Conservation (phyloP, 1,140 invertebrate genomes). For the Heliconius eleuchia region DNA sequence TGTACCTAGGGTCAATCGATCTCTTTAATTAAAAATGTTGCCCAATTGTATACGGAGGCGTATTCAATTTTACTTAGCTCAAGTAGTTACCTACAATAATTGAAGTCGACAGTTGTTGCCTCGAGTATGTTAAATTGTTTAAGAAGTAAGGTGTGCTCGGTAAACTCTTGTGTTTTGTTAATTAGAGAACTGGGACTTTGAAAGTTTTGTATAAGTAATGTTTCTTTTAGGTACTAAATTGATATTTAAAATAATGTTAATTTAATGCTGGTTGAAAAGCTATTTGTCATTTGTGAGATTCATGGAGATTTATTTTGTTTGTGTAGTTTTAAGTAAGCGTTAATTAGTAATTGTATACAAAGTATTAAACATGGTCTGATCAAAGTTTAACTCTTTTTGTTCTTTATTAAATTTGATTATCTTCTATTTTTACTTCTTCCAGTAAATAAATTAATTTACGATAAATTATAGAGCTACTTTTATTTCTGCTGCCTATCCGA, state of each 20-base stretch:
- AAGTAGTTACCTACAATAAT: background rate
- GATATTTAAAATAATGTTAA: background rate
- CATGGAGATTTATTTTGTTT: background rate
- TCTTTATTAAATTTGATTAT: no score
- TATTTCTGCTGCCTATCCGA: no score
- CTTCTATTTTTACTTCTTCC: no score
- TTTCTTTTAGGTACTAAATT: background rate
- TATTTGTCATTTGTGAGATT: background rate
- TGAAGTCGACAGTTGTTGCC: background rate
- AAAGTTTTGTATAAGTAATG: background rate
- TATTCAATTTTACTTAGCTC: background rate
- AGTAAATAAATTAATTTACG: no score
- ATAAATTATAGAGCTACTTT: no score
- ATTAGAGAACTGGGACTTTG: background rate
- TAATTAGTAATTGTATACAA: no score
- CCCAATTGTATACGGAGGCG: background rate
- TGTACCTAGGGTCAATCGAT: background rate
- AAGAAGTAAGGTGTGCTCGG: background rate
- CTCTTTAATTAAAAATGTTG: no score
- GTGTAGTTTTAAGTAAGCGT: no score
- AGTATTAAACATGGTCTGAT: no score
- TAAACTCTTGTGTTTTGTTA: slow-evolving; percentile 9
- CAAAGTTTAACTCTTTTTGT: no score
- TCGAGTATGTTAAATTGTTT: background rate
- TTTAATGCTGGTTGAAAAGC: background rate